Evolutionary conservation across 2,113 vertebrate genomes (phyloP), one percentile per base, ranked within the genome.

Genomic region (Ctenodactylus gundi): DNA sequence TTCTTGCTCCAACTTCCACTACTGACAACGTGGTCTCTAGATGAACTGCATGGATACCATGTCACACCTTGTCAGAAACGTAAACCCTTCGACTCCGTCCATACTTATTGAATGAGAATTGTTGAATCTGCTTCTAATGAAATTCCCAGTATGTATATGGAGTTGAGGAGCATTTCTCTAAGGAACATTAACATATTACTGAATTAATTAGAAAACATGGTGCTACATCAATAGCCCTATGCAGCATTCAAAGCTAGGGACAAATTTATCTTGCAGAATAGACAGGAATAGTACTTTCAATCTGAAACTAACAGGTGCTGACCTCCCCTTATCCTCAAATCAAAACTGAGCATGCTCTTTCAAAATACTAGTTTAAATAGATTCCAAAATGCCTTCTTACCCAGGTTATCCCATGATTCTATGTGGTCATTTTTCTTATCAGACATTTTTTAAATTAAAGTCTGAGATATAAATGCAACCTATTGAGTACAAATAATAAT

Each of bases 291-390:
- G 27, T 31, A 51, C 8, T 94, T 96, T 95, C 72, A 70, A 60
- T 18, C 15, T 72, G 65, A 95, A 81, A 88, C 44, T 85, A 53
- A 49, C n/a, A 39, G 70, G 36, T n/a, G 20, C 39, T 36, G 17
- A 65, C n/a, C 86, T 65, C 70, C 44, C 53, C 18, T 86, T n/a
- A 49, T 93, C 62, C 51, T 91, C 93, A 91, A 93, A 68, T 88
- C 85, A 94, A 94, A 85, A 90, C 7, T 53, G 46, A 85, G 83
- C 2, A 0, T 51, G 6, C 25, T 83, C 62, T 85, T 60, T 86
- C 15, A 34, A 96, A 91, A 76, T 53, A 64, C 21, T 29, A 44
- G 1, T 81, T 93, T 91, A 86, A 90, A 92, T 39, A 80, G 44
- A 77, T 60, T 39, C 88, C n/a, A 85, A 75, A 75, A 36, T 94